Conservation (phyloP, 2,888 invertebrate species). For the Dryadula phaetusa region DNA sequence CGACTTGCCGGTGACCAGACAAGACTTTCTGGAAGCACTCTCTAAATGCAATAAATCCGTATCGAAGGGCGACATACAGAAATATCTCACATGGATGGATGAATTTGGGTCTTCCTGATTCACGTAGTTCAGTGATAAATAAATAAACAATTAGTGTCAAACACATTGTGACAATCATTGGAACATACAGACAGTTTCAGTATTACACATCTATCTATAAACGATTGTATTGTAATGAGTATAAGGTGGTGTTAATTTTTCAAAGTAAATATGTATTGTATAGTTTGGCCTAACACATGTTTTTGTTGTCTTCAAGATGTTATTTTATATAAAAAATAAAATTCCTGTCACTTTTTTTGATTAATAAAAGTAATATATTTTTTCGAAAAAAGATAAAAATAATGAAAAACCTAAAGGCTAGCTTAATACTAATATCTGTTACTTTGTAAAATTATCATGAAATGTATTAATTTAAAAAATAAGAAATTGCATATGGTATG, state of each 20-base stretch:
- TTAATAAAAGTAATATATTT: no score
- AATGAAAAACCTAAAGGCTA: neutral
- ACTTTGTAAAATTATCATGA: conserved; percentile 12
- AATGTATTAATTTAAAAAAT: conserved; percentile 8
- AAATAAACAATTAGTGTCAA: conserved; percentile 25
- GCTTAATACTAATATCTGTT: neutral
- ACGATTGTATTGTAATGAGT: conserved; percentile 24
- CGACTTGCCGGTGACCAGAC: conserved; percentile 95
- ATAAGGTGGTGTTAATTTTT: conserved; percentile 3
- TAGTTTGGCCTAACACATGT: neutral
- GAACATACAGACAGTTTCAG: conserved; percentile 66
- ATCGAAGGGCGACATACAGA: conserved; percentile 96
- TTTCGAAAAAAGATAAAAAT: no score
- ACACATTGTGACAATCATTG: conserved; percentile 28
- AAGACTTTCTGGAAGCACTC: conserved; percentile 97
- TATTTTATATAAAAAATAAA: no score
- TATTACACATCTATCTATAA: conserved; percentile 64
- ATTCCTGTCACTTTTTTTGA: neutral
- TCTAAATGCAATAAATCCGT: conserved; percentile 98
- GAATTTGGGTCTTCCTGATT: conserved; percentile 97
- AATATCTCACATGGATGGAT: conserved; percentile 98
- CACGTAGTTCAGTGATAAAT: conserved; percentile 47
- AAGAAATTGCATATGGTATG: conserved; percentile 7
- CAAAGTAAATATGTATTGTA: conserved; percentile 16
- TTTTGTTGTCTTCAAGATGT: no score